Evolutionary conservation across 2,113 vertebrate genomes (phyloP), one percentile per base, ranked within the genome.

Genomic region (Cottus gobio): DNA sequence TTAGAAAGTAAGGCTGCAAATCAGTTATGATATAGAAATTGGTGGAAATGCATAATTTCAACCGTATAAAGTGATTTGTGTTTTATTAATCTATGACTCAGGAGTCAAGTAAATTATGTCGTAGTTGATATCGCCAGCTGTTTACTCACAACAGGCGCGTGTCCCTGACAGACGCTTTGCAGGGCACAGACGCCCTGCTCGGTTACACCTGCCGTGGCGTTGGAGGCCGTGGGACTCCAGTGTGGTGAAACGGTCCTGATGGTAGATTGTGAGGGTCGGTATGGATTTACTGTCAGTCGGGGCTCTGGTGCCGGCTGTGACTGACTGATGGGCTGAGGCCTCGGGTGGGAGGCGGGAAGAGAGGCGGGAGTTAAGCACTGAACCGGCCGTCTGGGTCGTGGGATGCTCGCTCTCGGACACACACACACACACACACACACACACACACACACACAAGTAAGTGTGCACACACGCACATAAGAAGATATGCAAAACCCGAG

Each of bases 281-380:
- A 94, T 94, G 92, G 95, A 96, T 96, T 95, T 96, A 85, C 95
- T 95, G 95, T 97, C 95, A 95, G 83, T 89, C 91, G 92, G 62
- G 77, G 70, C 65, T 61, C 69, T 48, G 65, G 67, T 58, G 57
- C 65, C 61, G 75, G 42, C 85, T 82, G 85, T 83, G 87, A 90
- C 91, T 86, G 90, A 91, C 89, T 77, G 85, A 88, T 84, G 60
- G 77, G 84, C 61, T 13, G 42, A 85, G 79, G 79, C 80, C 79
- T 75, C 73, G 28, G 77, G 91, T 92, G 93, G 88, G 70, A 94
- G 92, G 90, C 89, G 88, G 86, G 80, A 83, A 91, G 94, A 92
- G 91, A 91, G 74, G 84, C 50, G 90, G 95, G 94, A 96, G 95
- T 96, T 94, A 96, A 96, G 95, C 93, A 92, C 94, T 93, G 34